A percentile compares a stretch with the other conserved stretches of the same genome.
phyloP scores from a whole-genome alignment of 2,113 vertebrate genomes.

The Ciconia boyciana region DNA sequence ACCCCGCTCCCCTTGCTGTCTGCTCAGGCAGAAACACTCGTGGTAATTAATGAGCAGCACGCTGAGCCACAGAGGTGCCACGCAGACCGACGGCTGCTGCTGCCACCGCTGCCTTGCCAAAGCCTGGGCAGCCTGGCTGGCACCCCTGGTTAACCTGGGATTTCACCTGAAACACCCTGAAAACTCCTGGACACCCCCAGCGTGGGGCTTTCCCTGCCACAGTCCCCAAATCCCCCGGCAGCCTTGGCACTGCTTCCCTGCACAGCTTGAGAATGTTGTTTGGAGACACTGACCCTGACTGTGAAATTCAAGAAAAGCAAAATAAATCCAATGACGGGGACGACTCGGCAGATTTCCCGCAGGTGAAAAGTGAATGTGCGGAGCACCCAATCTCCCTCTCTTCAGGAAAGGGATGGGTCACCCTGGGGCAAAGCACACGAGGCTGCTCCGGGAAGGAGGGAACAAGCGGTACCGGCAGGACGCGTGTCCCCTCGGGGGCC shows the following conservation, averaged over 20 bases:
- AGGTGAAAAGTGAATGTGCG: rapidly evolving
- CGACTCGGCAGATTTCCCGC: rapidly evolving
- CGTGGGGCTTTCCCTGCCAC: rapidly evolving
- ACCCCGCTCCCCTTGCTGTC: neutral
- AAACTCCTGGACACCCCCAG: too few relatives aligned
- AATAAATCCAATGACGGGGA: rapidly evolving
- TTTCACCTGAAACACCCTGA: neutral
- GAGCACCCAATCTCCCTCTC: rapidly evolving
- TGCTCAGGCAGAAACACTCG: neutral
- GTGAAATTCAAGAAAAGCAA: neutral
- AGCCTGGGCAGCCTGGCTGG: too few relatives aligned
- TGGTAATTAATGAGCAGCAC: neutral
- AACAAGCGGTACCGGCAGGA: neutral
- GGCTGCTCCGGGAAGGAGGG: neutral
- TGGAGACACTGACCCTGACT: rapidly evolving
- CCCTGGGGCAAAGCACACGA: neutral
- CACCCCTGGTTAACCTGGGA: neutral
- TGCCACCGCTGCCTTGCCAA: neutral
- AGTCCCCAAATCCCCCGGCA: rapidly evolving
- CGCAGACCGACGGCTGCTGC: neutral
- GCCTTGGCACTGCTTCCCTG: neutral
- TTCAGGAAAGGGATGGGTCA: rapidly evolving
- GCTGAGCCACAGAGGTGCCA: neutral
- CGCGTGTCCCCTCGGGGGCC: neutral
- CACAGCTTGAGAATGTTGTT: rapidly evolving